These are phyloP conservation scores for Henricia sp. DNA, from an alignment of 53 echinoderm and acorn worm species.

Conservation along the genomic window DNA sequence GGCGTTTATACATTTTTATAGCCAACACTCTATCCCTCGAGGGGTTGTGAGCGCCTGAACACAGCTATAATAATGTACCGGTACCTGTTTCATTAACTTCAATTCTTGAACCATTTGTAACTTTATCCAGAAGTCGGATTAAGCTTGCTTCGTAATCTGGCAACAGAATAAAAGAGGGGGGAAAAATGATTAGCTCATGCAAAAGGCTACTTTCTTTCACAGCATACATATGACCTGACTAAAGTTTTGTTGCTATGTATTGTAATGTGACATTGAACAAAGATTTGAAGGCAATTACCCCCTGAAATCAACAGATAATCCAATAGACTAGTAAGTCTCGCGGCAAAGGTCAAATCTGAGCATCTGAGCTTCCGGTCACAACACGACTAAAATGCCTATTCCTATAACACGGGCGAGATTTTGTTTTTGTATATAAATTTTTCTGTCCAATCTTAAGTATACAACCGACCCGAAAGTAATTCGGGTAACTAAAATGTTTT, in stretches of 20 bases:
- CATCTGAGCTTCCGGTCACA: too few species aligned
- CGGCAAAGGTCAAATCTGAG: too few species aligned
- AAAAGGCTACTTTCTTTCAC: not conserved
- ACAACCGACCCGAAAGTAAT: too few species aligned
- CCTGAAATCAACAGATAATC: not conserved
- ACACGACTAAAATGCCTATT: too few species aligned
- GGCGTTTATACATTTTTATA: too few species aligned
- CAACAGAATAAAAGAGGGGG: not conserved
- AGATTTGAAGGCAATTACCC: not conserved
- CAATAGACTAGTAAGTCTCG: not conserved
- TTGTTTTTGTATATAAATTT: too few species aligned
- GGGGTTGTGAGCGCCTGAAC: too few species aligned
- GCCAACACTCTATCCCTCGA: too few species aligned
- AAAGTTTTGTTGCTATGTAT: not conserved
- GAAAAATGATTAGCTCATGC: not conserved
- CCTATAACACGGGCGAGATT: too few species aligned
- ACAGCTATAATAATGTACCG: too few species aligned
- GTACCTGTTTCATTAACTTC: constrained; percentile 98
- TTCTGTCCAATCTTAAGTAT: too few species aligned
- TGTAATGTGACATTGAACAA: not conserved
- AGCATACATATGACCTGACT: not conserved
- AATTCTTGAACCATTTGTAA: constrained; percentile 96
- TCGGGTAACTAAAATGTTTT: too few species aligned
- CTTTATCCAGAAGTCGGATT: constrained; percentile 89
- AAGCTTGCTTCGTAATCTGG: constrained; percentile 99